Evolutionary conservation across 2,888 invertebrate species (phyloP), one percentile per base, ranked within the genome.

Genomic region (Synergus laeviventris): DNA sequence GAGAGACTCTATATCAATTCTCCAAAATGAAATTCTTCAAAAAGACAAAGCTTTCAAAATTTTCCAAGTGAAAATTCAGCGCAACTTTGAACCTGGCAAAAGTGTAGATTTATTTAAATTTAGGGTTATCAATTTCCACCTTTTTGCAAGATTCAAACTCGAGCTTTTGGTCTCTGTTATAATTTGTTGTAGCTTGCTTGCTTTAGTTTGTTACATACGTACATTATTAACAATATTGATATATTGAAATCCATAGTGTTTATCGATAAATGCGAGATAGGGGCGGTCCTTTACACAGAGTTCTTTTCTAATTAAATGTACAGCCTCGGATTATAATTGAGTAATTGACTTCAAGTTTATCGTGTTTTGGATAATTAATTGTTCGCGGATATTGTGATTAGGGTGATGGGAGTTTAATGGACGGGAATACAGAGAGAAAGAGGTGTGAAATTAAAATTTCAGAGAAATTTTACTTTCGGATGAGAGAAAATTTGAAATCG

Each of bases 301-400:
- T 39, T 74, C 73, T 38, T 56, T 59, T 73, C 75, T 78, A 74
- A 75, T 38, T 76, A 78, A 84, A 84, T 83, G 80, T 82, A 84
- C 79, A 83, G 80, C 81, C 83, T 87, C 81, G 86, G 86, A 81
- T 86, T 87, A 80, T 78, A 83, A 83, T 88, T 87, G 86, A 88
- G 85, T 90, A 90, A 90, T 90, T 90, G 90, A 90, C 90, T 90
- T 90, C 81, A 87, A 90, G 90, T 90, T 88, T 89, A 88, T 89
- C 84, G 81, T 85, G 82, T 83, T 83, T 83, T 77, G 81, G 82
- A 78, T 79, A 78, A 76, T 78, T 80, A 73, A 59, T 73, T 76
- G 56, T 56, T 21, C 31, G 39, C 49, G 12, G 49, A 70, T 70
- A 36, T 45, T 70, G 70, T 62, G 31, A 31, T 24, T 31, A 31